These are phyloP conservation scores for Willisornis vidua DNA, from an alignment of 2,113 vertebrate species.

Conservation along the genomic window DNA sequence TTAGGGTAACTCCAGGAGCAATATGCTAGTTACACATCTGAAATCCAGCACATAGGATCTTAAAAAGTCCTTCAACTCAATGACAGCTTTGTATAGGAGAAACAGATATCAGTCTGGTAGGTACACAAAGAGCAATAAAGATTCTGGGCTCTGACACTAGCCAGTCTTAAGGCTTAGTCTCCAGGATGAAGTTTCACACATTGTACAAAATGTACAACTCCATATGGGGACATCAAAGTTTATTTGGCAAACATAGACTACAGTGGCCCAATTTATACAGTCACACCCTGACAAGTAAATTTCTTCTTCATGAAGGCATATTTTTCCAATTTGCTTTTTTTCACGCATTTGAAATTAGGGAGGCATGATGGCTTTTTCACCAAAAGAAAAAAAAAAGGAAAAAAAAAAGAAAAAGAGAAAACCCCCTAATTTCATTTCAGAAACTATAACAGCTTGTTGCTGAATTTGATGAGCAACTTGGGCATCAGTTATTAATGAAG, in stretches of 20 bases:
- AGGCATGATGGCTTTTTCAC: background rate
- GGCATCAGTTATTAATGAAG: constrained; percentile 39
- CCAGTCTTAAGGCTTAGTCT: background rate
- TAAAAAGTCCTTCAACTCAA: background rate
- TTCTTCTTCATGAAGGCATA: background rate
- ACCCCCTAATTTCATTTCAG: background rate
- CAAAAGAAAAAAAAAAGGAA: background rate
- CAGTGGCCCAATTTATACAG: background rate
- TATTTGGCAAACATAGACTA: background rate
- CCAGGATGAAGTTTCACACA: background rate
- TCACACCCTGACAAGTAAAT: background rate
- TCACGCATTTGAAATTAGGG: background rate
- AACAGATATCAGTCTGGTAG: background rate
- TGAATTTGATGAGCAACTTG: constrained; percentile 30
- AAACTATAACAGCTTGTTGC: background rate
- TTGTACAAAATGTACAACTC: background rate
- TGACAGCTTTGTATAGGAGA: background rate
- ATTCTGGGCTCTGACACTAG: background rate
- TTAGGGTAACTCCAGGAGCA: background rate
- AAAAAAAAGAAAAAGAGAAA: background rate
- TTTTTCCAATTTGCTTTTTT: background rate
- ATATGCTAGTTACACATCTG: background rate
- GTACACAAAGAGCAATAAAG: background rate
- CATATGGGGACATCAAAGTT: background rate
- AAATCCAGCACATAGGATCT: background rate